Percentiles rank a stretch among this genome's conserved stretches.
phyloP scores from a whole-genome alignment of 2,888 invertebrate genomes.

The Pegoplata infirma region DNA sequence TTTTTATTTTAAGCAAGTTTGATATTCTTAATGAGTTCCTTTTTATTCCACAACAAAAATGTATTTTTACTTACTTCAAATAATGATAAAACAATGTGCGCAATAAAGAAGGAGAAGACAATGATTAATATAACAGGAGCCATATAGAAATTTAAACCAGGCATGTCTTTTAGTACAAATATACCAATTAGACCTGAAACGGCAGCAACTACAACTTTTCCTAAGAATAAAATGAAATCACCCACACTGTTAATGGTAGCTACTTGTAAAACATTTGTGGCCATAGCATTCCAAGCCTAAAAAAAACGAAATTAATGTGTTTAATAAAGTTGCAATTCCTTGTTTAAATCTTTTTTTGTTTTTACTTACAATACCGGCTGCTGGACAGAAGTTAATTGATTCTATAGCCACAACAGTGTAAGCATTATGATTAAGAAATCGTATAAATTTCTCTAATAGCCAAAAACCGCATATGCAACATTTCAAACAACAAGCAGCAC shows the following conservation, averaged over 20 bases:
- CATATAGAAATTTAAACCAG: constrained; percentile 89
- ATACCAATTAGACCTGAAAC: constrained; percentile 89
- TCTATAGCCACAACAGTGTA: constrained; percentile 96
- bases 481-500: constrained; percentile 86
- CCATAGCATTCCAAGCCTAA: constrained; percentile 91
- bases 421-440: constrained; percentile 95
- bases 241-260: constrained; percentile 95
- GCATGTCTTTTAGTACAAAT: constrained; percentile 85
- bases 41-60: neutral
- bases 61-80: constrained; percentile 85
- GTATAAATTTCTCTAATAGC: constrained; percentile 93
- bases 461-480: constrained; percentile 94
- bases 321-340: neutral
- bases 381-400: constrained; percentile 93
- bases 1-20: no score
- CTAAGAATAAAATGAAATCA: constrained; percentile 94
- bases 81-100: constrained; percentile 94
- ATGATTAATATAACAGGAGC: constrained; percentile 91
- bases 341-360: constrained; percentile 25
- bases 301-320: constrained; percentile 64
- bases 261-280: constrained; percentile 90
- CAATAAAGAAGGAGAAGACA: constrained; percentile 93
- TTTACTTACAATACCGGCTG: constrained; percentile 88
- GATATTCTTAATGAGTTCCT: no score
- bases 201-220: constrained; percentile 88